These are phyloP conservation scores for Sinocyclocheilus anshuiensis DNA, from an alignment of 2,113 vertebrate genomes.

Conservation along the genomic window DNA sequence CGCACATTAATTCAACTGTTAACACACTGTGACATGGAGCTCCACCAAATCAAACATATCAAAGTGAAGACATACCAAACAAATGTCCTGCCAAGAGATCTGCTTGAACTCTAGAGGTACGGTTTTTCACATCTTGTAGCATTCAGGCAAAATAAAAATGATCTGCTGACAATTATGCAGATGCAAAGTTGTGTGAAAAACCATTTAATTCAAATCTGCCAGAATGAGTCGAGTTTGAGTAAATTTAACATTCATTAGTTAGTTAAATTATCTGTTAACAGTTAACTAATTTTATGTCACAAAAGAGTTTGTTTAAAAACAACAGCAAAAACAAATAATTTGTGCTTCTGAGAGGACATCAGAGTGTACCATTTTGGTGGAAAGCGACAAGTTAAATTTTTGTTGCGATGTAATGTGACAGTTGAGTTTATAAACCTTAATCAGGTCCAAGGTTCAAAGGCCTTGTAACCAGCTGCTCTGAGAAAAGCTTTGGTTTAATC, in stretches of 20 bases:
- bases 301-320: neutral
- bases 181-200: neutral
- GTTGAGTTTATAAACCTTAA: neutral
- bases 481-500: neutral
- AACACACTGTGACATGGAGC: neutral
- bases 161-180: neutral
- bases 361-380: neutral
- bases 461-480: neutral
- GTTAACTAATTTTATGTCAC: no score
- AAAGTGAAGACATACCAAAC: neutral
- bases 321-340: neutral
- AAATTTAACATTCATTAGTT: neutral
- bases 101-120: neutral
- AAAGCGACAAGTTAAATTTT: neutral
- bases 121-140: neutral
- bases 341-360: neutral
- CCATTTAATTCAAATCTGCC: neutral
- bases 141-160: neutral
- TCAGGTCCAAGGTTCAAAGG: neutral
- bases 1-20: neutral
- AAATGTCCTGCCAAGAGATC: neutral
- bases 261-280: neutral
- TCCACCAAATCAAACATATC: slow-evolving; percentile 15
- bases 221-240: neutral
- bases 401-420: neutral